Evolutionary conservation across 1,140 invertebrate species (phyloP), one percentile per base, ranked within the genome.

Genomic region (Bathynomus jamesi): DNA sequence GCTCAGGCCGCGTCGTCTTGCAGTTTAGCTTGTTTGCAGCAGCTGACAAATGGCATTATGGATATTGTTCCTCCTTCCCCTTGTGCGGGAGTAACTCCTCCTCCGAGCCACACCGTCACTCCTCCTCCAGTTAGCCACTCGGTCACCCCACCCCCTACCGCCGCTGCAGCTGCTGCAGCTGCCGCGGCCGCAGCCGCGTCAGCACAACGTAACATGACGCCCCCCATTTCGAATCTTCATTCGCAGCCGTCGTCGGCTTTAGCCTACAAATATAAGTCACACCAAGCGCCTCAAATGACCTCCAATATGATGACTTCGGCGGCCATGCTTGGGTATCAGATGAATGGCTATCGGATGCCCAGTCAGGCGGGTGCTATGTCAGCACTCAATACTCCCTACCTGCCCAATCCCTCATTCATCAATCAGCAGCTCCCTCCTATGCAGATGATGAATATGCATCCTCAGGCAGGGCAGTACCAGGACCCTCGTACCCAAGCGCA

Each of bases 1-100:
- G 63, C 69, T 28, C 73, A 78, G 25, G 78, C 75, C 27, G 81
- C 81, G 70, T 80, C 85, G 7, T 82, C 85, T 28, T 91, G 90
- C 78, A 91, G 89, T 77, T 81, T 94, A 11, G 88, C 90, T 46
- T 93, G 93, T 80, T 81, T 94, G n/a, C 91, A 91, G 79, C 91
- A 94, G 76, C 81, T 94, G 3, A 92, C 92, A 0, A 93, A 92
- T 80, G 90, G 90, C 3, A 91, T 90, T 76, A 89, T 87, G 84
- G 82, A 83, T 25, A 78, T 81, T 27, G 85, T 87, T 63, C 87
- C 87, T 0, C 89, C 86, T 65, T 86, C 86, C 66, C 87, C 87
- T 74, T 89, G 89, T 78, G 75, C 71, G 63, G 80, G 78, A 28
- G 73, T 72, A 13, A 67, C 75, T 28, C 76, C 76, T 21, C 71